Base-by-base conservation (phyloP, 2,797 vertebrate species). In the Cyclura pinguis region DNA sequence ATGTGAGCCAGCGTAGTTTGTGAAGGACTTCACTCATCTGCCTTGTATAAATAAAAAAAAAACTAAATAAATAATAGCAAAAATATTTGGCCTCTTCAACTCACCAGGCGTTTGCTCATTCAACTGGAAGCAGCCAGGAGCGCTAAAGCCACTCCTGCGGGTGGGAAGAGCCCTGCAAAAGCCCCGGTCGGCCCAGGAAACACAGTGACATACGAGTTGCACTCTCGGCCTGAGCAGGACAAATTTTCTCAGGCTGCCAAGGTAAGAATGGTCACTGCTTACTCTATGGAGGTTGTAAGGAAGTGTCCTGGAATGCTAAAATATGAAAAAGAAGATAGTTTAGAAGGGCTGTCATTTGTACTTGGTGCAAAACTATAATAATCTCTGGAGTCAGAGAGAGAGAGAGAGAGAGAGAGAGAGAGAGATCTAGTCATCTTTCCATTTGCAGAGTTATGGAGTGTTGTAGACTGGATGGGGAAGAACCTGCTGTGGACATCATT, bases 151-250 rank as follows among this genome's bases (percentile, higher is more conserved):
- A 55, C 93, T 9, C 90, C 93, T 0, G 93, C 13, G 59, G 95
- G 50, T 0, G 96, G 93, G 92, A 97, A 96, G 97, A 97, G 90
- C 4, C 86, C 92, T 52, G 85, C 96, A 32, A 98, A 97, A 84
- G 92, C 59, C 7, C 18, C 78, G 0, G 93, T 93, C 5, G 95
- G 97, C 50, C 96, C 98, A 2, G 97, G 97, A 6, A 95, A 93
- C 77, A 96, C 98, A 3, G 98, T 99, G 67, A 98, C 99, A 12
- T 99, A 99, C 0, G 99, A 99, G 95, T 97, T 99, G 12, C 98
- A 98, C 97, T 98, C 98, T 95, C 97, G 98, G 90, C 99, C 98
- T 0, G 98, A 99, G 95, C 98, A 99, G 95, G 98, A 99, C 91
- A 98, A 97, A 94, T 99, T 99, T 96, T 98, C 98, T 6, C 98